phyloP scores from a whole-genome alignment of 2,797 vertebrate species.

The Steatocranus sp. region DNA sequence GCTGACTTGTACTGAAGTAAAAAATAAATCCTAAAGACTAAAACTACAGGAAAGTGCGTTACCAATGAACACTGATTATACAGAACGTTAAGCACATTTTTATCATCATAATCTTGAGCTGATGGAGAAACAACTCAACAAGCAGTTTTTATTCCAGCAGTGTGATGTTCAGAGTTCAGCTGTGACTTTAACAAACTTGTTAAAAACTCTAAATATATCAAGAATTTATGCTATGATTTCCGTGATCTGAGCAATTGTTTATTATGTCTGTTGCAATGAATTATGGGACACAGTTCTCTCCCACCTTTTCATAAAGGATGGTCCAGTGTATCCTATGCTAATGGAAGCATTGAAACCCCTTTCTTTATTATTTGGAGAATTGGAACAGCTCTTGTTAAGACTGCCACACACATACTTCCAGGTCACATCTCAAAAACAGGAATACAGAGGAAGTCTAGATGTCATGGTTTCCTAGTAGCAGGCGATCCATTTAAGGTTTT shows the following conservation, averaged over 20 bases:
- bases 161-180: not conserved
- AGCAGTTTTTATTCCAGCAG: fast-evolving
- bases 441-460: not conserved
- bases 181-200: not conserved
- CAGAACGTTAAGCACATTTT: not conserved
- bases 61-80: not conserved
- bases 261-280: not conserved
- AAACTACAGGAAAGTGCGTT: not conserved
- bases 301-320: not conserved
- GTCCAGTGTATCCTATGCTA: not conserved
- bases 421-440: not conserved
- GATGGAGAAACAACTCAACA: not conserved
- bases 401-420: not conserved
- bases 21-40: not conserved
- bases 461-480: not conserved
- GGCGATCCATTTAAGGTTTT: not conserved
- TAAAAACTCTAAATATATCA: not conserved
- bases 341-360: fast-evolving
- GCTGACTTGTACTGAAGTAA: not conserved
- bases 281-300: not conserved
- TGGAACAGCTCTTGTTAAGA: not conserved
- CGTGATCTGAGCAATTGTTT: not conserved
- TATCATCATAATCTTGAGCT: not conserved
- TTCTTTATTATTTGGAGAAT: not conserved
- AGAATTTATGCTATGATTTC: not conserved